Conservation (phyloP, 2,797 vertebrate species). For the Myotis findleyi region DNA sequence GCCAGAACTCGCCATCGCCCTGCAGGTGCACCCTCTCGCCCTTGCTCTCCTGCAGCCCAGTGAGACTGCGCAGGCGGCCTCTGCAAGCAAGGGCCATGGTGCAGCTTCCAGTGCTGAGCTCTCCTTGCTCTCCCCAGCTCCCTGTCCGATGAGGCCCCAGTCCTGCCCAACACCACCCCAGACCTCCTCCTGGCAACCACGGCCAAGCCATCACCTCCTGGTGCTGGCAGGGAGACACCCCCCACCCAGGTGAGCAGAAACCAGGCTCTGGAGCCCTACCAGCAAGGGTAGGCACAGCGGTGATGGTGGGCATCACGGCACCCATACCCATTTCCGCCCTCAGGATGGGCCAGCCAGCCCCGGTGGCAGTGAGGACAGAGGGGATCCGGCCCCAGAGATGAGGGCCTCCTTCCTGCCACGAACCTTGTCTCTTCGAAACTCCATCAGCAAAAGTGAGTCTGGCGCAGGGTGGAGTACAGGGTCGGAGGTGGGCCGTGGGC, state of each 20-base stretch:
- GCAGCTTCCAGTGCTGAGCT: neutral
- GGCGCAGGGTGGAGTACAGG: neutral
- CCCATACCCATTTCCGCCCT: neutral
- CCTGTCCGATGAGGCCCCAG: conserved; percentile 87
- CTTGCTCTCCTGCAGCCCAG: neutral
- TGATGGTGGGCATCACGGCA: neutral
- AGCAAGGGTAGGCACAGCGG: neutral
- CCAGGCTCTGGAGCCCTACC: neutral
- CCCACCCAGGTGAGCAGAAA: conserved; percentile 85
- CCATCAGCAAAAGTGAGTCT: conserved; percentile 88
- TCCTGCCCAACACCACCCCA: conserved; percentile 90
- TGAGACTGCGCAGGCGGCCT: neutral
- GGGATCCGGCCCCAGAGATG: neutral
- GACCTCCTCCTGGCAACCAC: conserved; percentile 93
- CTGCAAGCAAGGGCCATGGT: neutral
- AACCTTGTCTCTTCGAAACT: conserved; percentile 92
- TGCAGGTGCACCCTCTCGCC: conserved; percentile 19
- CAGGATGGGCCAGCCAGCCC: conserved; percentile 34
- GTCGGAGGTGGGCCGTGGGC: rapidly evolving
- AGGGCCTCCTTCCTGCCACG: conserved; percentile 85
- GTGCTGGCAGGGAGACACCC: conserved; percentile 78
- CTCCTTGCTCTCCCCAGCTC: conserved; percentile 59
- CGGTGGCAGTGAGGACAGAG: neutral
- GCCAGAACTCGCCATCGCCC: conserved; percentile 44
- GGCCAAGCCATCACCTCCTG: conserved; percentile 83